These are phyloP conservation scores for Physella acuta DNA, from an alignment of 1,140 invertebrate genomes.

Conservation along the genomic window DNA sequence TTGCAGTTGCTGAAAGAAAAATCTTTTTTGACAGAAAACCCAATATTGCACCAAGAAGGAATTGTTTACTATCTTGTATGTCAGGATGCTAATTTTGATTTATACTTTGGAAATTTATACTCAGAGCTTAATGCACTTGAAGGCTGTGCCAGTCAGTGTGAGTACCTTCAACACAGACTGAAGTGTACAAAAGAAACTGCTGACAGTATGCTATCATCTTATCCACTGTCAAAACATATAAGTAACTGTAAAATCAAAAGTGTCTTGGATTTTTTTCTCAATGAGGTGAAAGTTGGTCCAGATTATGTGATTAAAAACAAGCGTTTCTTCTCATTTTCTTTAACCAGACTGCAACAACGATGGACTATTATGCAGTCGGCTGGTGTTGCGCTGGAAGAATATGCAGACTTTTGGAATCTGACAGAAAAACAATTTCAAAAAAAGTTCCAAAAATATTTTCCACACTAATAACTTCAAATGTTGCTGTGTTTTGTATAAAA, in stretches of 20 bases:
- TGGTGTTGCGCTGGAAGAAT: background rate
- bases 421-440: background rate
- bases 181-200: background rate
- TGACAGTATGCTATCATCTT: background rate
- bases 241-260: background rate
- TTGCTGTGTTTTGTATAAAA: too few species aligned
- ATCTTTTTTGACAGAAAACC: background rate
- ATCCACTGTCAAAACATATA: background rate
- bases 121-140: background rate
- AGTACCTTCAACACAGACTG: background rate
- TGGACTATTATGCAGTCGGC: background rate
- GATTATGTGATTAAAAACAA: background rate
- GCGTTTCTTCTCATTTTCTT: background rate
- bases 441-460: background rate
- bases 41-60: background rate
- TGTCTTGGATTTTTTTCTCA: conserved; percentile 1
- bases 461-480: too few species aligned
- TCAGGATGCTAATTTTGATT: background rate
- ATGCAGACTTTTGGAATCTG: background rate
- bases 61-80: background rate
- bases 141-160: background rate
- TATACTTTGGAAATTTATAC: background rate
- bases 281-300: background rate
- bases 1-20: background rate
- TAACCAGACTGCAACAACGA: background rate